These are phyloP conservation scores for Saguinus midas DNA, from an alignment of 2,113 vertebrate genomes.

Conservation along the genomic window DNA sequence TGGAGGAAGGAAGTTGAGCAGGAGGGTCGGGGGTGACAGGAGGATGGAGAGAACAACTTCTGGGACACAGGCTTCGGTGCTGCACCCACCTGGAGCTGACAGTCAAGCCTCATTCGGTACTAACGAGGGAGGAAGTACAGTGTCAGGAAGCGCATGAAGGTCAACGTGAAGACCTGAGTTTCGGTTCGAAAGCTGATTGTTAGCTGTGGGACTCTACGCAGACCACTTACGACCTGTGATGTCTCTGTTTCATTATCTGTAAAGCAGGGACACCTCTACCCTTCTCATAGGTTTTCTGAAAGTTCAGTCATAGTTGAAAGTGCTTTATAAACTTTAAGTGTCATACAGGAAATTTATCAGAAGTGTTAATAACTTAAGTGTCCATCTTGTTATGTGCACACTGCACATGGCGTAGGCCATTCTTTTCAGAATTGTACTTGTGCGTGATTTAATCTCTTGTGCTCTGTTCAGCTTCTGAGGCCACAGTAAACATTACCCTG, in stretches of 20 bases:
- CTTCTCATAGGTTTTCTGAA: neutral
- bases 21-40: neutral
- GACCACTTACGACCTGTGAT: rapidly evolving
- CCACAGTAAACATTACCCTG: neutral
- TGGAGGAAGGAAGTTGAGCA: no score
- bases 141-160: rapidly evolving
- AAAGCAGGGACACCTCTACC: neutral
- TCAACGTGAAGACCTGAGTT: rapidly evolving
- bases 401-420: rapidly evolving
- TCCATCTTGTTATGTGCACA: neutral
- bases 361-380: neutral
- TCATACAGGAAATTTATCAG: neutral
- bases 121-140: rapidly evolving
- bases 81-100: neutral
- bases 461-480: neutral
- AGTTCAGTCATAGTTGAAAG: neutral
- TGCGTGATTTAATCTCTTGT: neutral
- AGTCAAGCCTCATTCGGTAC: rapidly evolving
- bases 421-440: rapidly evolving
- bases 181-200: rapidly evolving
- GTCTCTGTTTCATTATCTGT: neutral
- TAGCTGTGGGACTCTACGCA: neutral
- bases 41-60: rapidly evolving
- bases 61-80: neutral
- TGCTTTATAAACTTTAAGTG: neutral